Conservation (phyloP, 2,797 vertebrate species). For the Bovichtus variegatus region DNA sequence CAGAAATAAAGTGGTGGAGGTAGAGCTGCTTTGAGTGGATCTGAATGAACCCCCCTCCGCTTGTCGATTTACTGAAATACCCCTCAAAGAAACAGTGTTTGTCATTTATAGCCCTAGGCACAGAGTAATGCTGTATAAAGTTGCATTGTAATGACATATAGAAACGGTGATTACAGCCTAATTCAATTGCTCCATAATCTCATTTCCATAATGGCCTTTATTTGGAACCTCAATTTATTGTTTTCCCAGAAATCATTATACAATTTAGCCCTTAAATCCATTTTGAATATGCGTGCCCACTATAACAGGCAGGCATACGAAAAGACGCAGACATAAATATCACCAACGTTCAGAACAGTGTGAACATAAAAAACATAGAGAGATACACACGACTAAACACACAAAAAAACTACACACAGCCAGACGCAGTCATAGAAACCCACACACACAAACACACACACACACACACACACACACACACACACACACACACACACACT, state of each 20-base stretch:
- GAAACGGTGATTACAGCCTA: conserved; percentile 86
- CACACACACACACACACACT: conserved; percentile 59
- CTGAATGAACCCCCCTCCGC: conserved; percentile 70
- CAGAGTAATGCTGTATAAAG: conserved; percentile 83
- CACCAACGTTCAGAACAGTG: conserved; percentile 47
- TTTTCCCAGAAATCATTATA: conserved; percentile 88
- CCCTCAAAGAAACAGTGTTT: conserved; percentile 81
- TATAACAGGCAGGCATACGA: conserved; percentile 58
- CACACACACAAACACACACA: conserved; percentile 1
- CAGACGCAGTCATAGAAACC: conserved; percentile 33
- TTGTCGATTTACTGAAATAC: conserved; percentile 79
- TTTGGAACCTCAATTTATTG: conserved; percentile 87
- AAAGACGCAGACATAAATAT: conserved; percentile 56
- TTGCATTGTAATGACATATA: conserved; percentile 88
- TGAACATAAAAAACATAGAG: conserved; percentile 38
- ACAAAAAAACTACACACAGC: conserved; percentile 38
- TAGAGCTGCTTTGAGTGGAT: conserved; percentile 66
- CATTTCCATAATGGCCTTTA: conserved; percentile 88
- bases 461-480: conserved; percentile 37
- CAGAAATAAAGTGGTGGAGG: conserved; percentile 71
- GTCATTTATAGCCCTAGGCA: conserved; percentile 82
- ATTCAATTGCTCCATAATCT: conserved; percentile 88
- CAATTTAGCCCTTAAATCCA: conserved; percentile 86
- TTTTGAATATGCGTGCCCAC: conserved; percentile 82
- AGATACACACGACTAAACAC: conserved; percentile 37